These are phyloP conservation scores for Polydrusus pterygomalis DNA, from an alignment of 2,888 invertebrate species.

Conservation along the genomic window DNA sequence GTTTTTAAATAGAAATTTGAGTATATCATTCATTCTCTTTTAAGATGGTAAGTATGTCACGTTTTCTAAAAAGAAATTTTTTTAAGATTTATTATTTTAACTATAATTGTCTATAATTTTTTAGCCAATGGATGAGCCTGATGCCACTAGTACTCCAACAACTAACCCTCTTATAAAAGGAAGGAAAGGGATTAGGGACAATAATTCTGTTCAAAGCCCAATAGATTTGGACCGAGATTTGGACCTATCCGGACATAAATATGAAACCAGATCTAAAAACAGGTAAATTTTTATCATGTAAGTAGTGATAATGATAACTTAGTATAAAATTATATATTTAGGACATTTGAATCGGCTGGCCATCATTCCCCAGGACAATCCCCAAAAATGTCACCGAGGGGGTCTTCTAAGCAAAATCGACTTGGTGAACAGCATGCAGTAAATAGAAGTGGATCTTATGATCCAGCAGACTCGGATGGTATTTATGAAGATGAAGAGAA, in stretches of 20 bases:
- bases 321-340: not conserved
- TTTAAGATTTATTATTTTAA: not conserved
- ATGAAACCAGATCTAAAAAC: constrained; percentile 2
- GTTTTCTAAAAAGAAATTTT: not conserved
- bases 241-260: constrained; percentile 1
- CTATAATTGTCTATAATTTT: constrained; percentile 8
- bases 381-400: not conserved
- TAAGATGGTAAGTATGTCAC: constrained; percentile 12
- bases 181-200: constrained; percentile 33
- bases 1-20: not conserved
- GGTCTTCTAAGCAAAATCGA: not conserved
- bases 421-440: too few species aligned
- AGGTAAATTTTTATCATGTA: not conserved
- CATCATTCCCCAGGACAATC: not conserved
- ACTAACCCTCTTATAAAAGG: constrained; percentile 1
- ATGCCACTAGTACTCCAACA: constrained; percentile 45
- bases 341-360: not conserved
- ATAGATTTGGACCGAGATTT: constrained; percentile 42
- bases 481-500: not conserved
- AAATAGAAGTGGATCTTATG: not conserved
- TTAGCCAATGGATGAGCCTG: constrained; percentile 17
- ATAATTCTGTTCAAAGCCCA: constrained; percentile 53
- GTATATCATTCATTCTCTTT: not conserved
- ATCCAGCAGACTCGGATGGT: not conserved
- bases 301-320: too few species aligned